Conservation (phyloP, 2,888 invertebrate species). For the Apodemia duryi region DNA sequence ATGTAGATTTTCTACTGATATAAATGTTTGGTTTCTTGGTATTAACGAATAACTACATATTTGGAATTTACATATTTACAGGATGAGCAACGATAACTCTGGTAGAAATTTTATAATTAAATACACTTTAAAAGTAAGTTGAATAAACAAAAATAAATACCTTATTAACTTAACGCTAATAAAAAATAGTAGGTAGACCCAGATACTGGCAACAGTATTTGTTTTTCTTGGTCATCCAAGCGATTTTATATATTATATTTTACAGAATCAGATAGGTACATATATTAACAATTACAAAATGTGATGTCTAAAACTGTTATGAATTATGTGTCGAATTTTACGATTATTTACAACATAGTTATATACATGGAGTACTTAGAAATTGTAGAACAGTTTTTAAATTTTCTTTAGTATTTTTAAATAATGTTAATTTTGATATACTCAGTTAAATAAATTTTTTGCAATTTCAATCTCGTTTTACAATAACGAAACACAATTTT, state of each 20-base stretch:
- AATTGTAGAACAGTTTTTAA: not conserved
- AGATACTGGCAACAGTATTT: slow-evolving; percentile 9
- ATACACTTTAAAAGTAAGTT: slow-evolving; percentile 36
- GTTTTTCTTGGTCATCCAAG: not conserved
- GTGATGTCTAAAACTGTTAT: slow-evolving; percentile 7
- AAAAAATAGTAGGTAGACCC: not conserved
- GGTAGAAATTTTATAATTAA: slow-evolving; percentile 52
- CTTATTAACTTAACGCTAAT: slow-evolving; percentile 32
- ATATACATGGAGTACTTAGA: slow-evolving; percentile 1
- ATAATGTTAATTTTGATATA: not conserved
- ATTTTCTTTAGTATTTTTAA: not conserved
- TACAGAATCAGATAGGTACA: slow-evolving; percentile 1
- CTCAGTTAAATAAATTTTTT: not conserved
- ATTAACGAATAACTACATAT: slow-evolving; percentile 65
- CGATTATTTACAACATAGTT: slow-evolving; percentile 1
- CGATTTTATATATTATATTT: not conserved
- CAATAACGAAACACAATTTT: not conserved
- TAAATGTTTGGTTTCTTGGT: slow-evolving; percentile 77
- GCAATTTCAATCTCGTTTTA: not conserved
- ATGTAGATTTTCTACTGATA: slow-evolving; percentile 68
- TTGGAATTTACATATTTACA: slow-evolving; percentile 78
- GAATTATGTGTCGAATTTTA: slow-evolving; percentile 2
- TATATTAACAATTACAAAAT: not conserved
- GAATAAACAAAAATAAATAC: slow-evolving; percentile 62
- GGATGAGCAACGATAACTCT: slow-evolving; percentile 56